These are phyloP conservation scores for Aporrectodea caliginosa DNA, from an alignment of 1,140 invertebrate species.

Conservation along the genomic window DNA sequence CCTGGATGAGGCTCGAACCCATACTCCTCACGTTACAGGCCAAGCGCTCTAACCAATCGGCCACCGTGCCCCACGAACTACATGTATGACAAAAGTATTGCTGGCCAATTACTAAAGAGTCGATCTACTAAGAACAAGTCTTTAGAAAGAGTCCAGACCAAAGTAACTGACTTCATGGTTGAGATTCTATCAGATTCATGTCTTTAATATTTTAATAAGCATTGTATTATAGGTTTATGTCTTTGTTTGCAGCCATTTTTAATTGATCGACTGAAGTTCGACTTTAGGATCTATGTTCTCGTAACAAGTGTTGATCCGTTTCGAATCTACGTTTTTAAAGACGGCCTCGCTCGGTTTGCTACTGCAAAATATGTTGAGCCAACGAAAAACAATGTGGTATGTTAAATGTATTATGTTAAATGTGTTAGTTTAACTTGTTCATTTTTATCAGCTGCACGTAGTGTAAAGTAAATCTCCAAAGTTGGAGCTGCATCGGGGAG, in stretches of 20 bases:
- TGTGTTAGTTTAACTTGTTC: not conserved
- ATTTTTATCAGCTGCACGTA: not conserved
- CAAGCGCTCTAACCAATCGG: too few species aligned
- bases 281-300: slow-evolving; percentile 57
- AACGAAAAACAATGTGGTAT: slow-evolving; percentile 65
- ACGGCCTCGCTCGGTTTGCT: slow-evolving; percentile 68
- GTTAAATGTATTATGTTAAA: slow-evolving; percentile 31
- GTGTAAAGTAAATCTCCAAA: not conserved
- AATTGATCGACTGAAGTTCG: slow-evolving; percentile 61
- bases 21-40: too few species aligned
- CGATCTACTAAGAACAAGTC: too few species aligned
- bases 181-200: too few species aligned
- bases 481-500: not conserved
- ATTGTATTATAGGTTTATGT: too few species aligned
- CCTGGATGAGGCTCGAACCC: too few species aligned
- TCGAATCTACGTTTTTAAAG: slow-evolving; percentile 56
- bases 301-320: slow-evolving; percentile 59
- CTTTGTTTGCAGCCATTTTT: slow-evolving; percentile 56
- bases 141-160: too few species aligned
- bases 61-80: too few species aligned
- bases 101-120: too few species aligned
- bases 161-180: too few species aligned
- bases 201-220: too few species aligned
- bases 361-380: slow-evolving; percentile 79
- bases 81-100: too few species aligned